These are phyloP conservation scores for Andrena trimmerana DNA, from an alignment of 2,888 invertebrate species.

Conservation along the genomic window DNA sequence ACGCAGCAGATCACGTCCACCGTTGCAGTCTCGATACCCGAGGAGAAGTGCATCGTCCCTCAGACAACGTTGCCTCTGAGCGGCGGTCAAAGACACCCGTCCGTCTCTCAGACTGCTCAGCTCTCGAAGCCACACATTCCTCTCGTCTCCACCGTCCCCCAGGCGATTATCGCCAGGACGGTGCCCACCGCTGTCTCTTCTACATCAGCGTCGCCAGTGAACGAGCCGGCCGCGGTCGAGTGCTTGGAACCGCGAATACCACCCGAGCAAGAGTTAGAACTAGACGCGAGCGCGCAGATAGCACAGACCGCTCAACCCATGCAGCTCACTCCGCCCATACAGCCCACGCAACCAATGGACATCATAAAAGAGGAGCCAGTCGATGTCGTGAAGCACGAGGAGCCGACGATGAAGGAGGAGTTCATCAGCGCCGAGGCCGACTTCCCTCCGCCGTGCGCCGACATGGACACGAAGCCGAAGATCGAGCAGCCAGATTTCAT, in stretches of 20 bases:
- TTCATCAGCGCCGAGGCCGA: conserved; percentile 53
- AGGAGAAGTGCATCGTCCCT: conserved; percentile 69
- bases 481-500: conserved; percentile 63
- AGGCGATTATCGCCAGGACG: conserved; percentile 74
- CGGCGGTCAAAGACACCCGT: conserved; percentile 62
- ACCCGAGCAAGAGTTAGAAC: conserved; percentile 58
- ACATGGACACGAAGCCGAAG: conserved; percentile 62
- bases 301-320: conserved; percentile 71
- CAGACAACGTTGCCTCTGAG: conserved; percentile 55
- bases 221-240: conserved; percentile 38
- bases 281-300: conserved; percentile 60
- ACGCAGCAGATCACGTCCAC: conserved; percentile 70
- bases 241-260: conserved; percentile 49
- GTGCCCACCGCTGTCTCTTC: conserved; percentile 69
- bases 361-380: conserved; percentile 62
- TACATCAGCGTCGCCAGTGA: conserved; percentile 43
- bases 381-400: conserved; percentile 78
- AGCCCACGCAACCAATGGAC: conserved; percentile 63
- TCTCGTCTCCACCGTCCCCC: conserved; percentile 75
- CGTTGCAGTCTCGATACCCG: conserved; percentile 53
- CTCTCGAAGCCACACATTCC: conserved; percentile 75
- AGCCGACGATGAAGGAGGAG: conserved; percentile 52
- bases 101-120: conserved; percentile 70
- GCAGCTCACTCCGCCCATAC: conserved; percentile 72
- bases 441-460: conserved; percentile 23